Base-by-base conservation (phyloP, 1,140 invertebrate species). In the Drosophila pruinosa region DNA sequence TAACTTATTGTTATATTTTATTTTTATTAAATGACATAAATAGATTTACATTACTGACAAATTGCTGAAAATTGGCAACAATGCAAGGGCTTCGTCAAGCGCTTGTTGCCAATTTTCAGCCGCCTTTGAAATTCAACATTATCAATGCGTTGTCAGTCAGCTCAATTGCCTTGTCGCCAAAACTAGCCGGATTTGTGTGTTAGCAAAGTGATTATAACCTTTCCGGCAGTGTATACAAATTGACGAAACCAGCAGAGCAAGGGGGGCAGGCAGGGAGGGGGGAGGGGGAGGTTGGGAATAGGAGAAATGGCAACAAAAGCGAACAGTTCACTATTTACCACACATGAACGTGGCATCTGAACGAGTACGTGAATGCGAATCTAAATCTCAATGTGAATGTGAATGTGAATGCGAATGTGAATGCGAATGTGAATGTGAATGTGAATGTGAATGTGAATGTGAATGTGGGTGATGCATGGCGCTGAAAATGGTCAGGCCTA, bases 271-370 rank as follows among this genome's bases (percentile, higher is more conserved):
- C 8, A 1, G 15, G 26, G 45, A 5, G 17, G 21, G 0, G 31
- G 15, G 10, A 26, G 6, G 4, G 4, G 4, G 7, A 14, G 12
- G 21, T 38, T 14, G 8, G 15, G 0, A 6, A 22, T 5, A 4
- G 15, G 10, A 1, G 36, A 36, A 17, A 28, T 34, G 47, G 21
- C 34, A 34, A 50, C 26, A 61, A 64, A 78, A 73, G 76, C 59
- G 72, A 75, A 80, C 34, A 81, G 78, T 81, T 81, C 78, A 76
- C 78, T 81, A 69, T 81, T 81, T 80, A 80, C 78, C 78, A 56
- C 62, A 65, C 62, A 63, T 26, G 61, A 43, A 53, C 61, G 58
- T 62, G 58, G 58, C 45, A 62, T 19, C 58, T 62, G 58, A 50
- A 28, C 26, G 63, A 28, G 26, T 31, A 15, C 34, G 22, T 34